These are phyloP conservation scores for Centropristis striata DNA, from an alignment of 2,113 vertebrate genomes.

Conservation along the genomic window DNA sequence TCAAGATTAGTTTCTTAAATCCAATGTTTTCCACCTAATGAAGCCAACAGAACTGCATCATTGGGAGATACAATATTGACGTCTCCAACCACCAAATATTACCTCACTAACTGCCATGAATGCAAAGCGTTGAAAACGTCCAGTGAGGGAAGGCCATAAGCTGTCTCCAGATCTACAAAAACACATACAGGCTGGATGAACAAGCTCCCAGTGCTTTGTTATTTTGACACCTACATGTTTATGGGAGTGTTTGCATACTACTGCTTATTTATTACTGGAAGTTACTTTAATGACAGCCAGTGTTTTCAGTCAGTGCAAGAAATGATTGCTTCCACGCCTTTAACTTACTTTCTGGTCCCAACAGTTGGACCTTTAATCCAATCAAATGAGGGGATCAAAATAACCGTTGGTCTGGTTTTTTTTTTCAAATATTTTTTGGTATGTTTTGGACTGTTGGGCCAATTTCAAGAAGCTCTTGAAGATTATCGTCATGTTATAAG, in stretches of 20 bases:
- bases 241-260: slow-evolving; percentile 20
- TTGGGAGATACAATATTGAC: not conserved
- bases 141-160: not conserved
- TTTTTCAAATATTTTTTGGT: too few relatives aligned
- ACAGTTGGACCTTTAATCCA: too few relatives aligned
- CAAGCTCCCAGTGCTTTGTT: slow-evolving; percentile 15
- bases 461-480: too few relatives aligned
- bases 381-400: too few relatives aligned
- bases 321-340: not conserved
- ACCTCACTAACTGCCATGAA: slow-evolving; percentile 8
- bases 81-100: not conserved
- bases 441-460: too few relatives aligned
- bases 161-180: slow-evolving; percentile 17
- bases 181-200: not conserved
- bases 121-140: not conserved
- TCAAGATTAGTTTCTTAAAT: too few relatives aligned
- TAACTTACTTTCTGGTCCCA: too few relatives aligned
- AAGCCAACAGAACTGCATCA: not conserved
- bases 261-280: slow-evolving; percentile 16
- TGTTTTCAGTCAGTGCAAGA: not conserved
- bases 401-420: too few relatives aligned
- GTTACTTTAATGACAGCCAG: slow-evolving; percentile 7
- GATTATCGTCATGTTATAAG: too few relatives aligned
- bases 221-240: slow-evolving; percentile 52
- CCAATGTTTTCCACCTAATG: too few relatives aligned